Evolutionary conservation across 1,140 invertebrate species (phyloP).

Genomic region (Cyclina sinensis): DNA sequence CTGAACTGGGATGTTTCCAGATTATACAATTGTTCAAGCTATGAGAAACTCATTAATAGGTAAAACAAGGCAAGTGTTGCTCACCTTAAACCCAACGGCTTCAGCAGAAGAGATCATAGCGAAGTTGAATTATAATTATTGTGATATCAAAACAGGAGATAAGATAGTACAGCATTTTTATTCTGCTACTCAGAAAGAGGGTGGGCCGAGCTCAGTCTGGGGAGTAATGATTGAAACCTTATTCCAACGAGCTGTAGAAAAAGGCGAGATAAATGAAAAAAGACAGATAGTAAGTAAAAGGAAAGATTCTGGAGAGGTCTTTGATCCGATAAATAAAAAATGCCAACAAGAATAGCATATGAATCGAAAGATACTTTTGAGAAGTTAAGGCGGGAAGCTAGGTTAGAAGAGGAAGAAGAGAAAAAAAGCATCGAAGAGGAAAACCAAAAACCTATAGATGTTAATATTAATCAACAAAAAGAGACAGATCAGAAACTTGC

Average conservation of each 20-base stretch:
- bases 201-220: not conserved
- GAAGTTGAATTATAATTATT: slow-evolving; percentile 3
- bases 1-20: not conserved
- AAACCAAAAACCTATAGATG: not conserved
- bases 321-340: not conserved
- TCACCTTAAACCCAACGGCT: not conserved
- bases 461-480: slow-evolving; percentile 14
- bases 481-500: not conserved
- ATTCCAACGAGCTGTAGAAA: slow-evolving; percentile 10
- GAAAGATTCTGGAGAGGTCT: slow-evolving; percentile 39
- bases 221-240: slow-evolving; percentile 22
- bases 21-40: not conserved
- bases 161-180: slow-evolving; percentile 14
- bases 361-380: slow-evolving; percentile 3
- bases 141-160: slow-evolving; percentile 1
- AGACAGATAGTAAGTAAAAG: not conserved
- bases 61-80: not conserved
- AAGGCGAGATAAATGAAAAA: slow-evolving; percentile 14
- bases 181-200: not conserved
- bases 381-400: not conserved
- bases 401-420: no score
- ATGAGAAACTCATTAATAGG: not conserved
- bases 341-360: slow-evolving; percentile 3
- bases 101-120: not conserved
- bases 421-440: not conserved